phyloP scores from a whole-genome alignment of 1,140 invertebrate genomes.

The Drosophila burlai region DNA sequence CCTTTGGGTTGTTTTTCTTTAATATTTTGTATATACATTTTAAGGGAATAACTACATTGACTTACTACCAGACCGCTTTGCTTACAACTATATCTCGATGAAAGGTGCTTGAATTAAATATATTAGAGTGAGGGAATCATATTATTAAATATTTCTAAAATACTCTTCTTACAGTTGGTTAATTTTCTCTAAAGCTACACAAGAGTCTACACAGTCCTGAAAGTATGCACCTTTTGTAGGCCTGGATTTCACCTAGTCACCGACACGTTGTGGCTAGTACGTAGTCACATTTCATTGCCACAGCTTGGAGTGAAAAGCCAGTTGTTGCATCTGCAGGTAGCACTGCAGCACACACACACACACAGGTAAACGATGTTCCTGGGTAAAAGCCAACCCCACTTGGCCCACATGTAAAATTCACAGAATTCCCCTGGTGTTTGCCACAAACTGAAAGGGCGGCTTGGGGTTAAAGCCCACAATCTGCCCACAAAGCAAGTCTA shows the following conservation, averaged over 20 bases:
- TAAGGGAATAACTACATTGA: conserved; percentile 20
- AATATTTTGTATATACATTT: neutral
- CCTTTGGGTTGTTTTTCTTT: conserved; percentile 1
- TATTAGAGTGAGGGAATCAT: neutral
- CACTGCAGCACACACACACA: neutral
- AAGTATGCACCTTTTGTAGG: conserved; percentile 49
- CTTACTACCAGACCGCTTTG: conserved; percentile 53
- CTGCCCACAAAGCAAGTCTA: conserved; percentile 25
- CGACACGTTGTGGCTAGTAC: conserved; percentile 16
- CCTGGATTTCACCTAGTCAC: neutral
- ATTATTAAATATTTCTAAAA: neutral
- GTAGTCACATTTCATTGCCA: conserved; percentile 57
- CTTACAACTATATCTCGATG: neutral
- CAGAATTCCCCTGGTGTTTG: conserved; percentile 9
- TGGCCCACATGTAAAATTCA: conserved; percentile 17
- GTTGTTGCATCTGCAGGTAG: conserved; percentile 5
- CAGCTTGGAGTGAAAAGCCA: conserved; percentile 34
- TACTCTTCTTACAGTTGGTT: neutral
- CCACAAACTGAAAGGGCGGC: conserved; percentile 11
- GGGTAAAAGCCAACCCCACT: conserved; percentile 19
- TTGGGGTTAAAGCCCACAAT: conserved; percentile 6
- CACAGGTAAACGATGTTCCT: conserved; percentile 5
- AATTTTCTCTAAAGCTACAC: neutral
- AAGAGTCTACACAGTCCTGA: conserved; percentile 32
- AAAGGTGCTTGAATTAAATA: conserved; percentile 8